Percentiles rank a stretch among this genome's conserved stretches.
These are phyloP conservation scores for Centropristis striata DNA, from an alignment of 2,113 vertebrate genomes.

Conservation along the genomic window DNA sequence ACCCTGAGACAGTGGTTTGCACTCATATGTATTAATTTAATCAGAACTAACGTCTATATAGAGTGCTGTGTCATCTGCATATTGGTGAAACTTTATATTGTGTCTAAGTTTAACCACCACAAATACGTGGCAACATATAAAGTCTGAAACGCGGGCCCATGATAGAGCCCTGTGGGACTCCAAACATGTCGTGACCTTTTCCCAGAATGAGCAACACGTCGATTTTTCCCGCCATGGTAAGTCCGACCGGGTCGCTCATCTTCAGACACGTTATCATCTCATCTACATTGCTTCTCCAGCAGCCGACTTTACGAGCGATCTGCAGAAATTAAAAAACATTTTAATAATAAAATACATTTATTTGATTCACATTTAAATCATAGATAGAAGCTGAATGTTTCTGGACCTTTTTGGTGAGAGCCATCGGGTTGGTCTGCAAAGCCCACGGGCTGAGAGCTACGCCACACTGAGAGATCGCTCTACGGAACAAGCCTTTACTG, in stretches of 20 bases:
- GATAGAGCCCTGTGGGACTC: no score
- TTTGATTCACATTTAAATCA: background rate
- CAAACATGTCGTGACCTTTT: constrained; percentile 60
- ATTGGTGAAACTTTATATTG: no score
- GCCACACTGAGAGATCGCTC: constrained; percentile 90
- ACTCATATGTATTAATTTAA: no score
- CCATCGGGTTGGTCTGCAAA: constrained; percentile 86
- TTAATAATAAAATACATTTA: no score
- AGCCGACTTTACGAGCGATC: constrained; percentile 81
- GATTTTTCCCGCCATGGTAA: constrained; percentile 86
- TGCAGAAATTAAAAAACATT: constrained; percentile 2
- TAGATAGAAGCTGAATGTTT: no score
- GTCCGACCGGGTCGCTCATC: constrained; percentile 72
- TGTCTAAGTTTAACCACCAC: no score
- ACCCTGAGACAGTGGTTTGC: no score
- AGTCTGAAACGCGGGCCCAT: no score
- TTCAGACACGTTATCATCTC: constrained; percentile 86
- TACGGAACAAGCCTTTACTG: constrained; percentile 88
- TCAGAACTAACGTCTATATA: no score
- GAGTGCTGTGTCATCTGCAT: no score
- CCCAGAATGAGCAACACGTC: constrained; percentile 72
- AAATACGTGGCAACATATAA: no score
- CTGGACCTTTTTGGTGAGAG: constrained; percentile 85
- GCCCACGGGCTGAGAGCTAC: constrained; percentile 86
- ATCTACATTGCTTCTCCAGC: constrained; percentile 80